Conservation (phyloP, 2,888 invertebrate species). For the Nysson spinosus region DNA sequence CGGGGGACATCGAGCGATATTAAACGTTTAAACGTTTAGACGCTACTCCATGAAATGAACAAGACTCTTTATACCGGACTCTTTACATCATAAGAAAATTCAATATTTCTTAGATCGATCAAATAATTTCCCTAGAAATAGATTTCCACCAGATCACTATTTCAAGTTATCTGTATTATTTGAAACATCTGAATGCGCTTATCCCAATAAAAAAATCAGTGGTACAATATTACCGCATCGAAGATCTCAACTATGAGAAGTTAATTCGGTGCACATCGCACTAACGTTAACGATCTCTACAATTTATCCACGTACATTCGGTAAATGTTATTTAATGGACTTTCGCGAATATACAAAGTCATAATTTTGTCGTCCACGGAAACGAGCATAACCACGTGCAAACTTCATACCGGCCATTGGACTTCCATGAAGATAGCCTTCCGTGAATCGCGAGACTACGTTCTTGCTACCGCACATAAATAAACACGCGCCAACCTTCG, state of each 20-base stretch:
- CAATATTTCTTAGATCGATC: too few relatives aligned
- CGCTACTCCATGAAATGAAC: not conserved
- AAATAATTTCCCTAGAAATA: too few relatives aligned
- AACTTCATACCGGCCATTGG: constrained; percentile 9
- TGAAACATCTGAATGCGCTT: constrained; percentile 51
- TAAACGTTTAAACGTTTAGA: constrained; percentile 27
- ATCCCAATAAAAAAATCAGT: constrained; percentile 49
- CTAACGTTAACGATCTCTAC: constrained; percentile 47
- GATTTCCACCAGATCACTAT: too few relatives aligned
- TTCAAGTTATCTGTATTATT: too few relatives aligned
- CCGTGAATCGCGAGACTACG: constrained; percentile 29
- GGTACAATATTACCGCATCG: constrained; percentile 42
- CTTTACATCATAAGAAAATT: too few relatives aligned
- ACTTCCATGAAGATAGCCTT: constrained; percentile 42
- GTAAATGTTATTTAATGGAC: constrained; percentile 25
- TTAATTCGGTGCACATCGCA: too few relatives aligned
- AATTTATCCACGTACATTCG: constrained; percentile 33
- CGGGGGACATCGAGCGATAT: constrained; percentile 35
- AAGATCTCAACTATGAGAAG: constrained; percentile 31
- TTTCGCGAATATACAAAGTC: constrained; percentile 17
- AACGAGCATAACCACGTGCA: constrained; percentile 20
- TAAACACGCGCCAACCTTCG: constrained; percentile 51
- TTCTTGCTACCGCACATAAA: constrained; percentile 45
- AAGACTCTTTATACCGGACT: not conserved
- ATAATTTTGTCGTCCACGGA: constrained; percentile 26